Evolutionary conservation across 2,888 invertebrate genomes (phyloP).

Genomic region (Agrochola circellaris): DNA sequence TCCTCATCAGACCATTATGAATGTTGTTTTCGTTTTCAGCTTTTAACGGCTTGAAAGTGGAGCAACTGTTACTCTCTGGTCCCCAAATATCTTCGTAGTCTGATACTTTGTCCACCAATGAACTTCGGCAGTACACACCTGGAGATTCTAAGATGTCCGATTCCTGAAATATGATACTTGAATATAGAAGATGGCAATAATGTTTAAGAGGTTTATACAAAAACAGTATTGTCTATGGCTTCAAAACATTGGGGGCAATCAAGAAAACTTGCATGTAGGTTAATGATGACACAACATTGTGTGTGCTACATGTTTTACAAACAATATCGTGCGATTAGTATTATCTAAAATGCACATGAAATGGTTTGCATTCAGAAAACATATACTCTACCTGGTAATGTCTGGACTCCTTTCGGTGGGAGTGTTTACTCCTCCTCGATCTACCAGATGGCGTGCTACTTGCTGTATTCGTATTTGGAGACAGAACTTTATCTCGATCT

Average conservation of each 20-base stretch:
- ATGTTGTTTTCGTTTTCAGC: conserved; percentile 82
- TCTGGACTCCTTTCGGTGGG: conserved; percentile 92
- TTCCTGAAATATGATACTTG: conserved; percentile 87
- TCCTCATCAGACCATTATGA: conserved; percentile 89
- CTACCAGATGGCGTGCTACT: conserved; percentile 91
- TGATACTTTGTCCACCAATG: conserved; percentile 97
- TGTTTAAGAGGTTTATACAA: not conserved
- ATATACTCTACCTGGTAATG: conserved; percentile 92
- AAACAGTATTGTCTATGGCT: not conserved
- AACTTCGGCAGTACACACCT: conserved; percentile 95
- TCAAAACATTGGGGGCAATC: not conserved
- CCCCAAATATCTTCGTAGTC: conserved; percentile 99
- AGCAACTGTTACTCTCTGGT: conserved; percentile 90
- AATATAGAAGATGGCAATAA: not conserved
- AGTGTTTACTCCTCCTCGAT: conserved; percentile 90
- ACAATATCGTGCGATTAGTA: conserved; percentile 78
- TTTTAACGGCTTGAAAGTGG: conserved; percentile 87
- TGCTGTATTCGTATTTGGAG: conserved; percentile 87
- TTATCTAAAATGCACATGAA: conserved; percentile 60
- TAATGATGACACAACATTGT: conserved; percentile 12
- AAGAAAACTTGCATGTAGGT: conserved; percentile 1
- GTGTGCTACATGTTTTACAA: conserved; percentile 34
- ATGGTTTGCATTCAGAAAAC: conserved; percentile 56
- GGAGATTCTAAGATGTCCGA: conserved; percentile 96
- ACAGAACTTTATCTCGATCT: conserved; percentile 84